phyloP scores from a whole-genome alignment of 2,888 invertebrate species.

The Hirtodrosophila duncani region DNA sequence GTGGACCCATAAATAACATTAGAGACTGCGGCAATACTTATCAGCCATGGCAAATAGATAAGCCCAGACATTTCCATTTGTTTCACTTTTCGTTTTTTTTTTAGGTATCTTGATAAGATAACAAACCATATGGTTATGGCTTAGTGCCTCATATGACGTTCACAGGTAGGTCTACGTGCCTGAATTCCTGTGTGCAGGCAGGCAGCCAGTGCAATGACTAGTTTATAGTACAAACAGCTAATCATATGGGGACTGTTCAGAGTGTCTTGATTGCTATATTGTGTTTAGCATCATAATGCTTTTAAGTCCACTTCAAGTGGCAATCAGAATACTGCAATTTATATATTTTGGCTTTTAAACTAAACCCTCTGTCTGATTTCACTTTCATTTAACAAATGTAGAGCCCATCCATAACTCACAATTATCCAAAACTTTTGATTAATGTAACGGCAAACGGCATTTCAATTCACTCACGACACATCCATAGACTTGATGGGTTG shows the following conservation, averaged over 20 bases:
- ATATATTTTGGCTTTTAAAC: not conserved
- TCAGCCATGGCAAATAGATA: slow-evolving; percentile 18
- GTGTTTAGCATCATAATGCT: no score
- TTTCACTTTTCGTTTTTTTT: not conserved
- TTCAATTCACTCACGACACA: not conserved
- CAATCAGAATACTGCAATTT: slow-evolving; percentile 32
- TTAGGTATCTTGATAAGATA: slow-evolving; percentile 45
- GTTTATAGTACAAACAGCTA: slow-evolving; percentile 4
- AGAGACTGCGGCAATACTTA: slow-evolving; percentile 25
- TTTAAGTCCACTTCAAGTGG: slow-evolving; percentile 33
- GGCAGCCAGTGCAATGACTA: slow-evolving; percentile 6
- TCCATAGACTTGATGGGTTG: no score
- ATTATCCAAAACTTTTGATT: slow-evolving; percentile 45
- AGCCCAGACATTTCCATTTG: not conserved
- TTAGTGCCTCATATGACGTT: slow-evolving; percentile 41
- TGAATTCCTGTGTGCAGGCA: slow-evolving; percentile 29
- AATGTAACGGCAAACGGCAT: slow-evolving; percentile 50
- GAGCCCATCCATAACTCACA: slow-evolving; percentile 28
- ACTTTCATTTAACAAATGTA: slow-evolving; percentile 43
- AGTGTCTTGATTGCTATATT: no score
- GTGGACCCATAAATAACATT: slow-evolving; percentile 4
- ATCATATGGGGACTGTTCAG: no score
- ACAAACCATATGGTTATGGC: slow-evolving; percentile 16
- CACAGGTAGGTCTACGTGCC: slow-evolving; percentile 47
- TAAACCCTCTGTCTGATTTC: slow-evolving; percentile 37